These are phyloP conservation scores for Mythimna albipuncta DNA, from an alignment of 2,888 invertebrate species.

Conservation along the genomic window DNA sequence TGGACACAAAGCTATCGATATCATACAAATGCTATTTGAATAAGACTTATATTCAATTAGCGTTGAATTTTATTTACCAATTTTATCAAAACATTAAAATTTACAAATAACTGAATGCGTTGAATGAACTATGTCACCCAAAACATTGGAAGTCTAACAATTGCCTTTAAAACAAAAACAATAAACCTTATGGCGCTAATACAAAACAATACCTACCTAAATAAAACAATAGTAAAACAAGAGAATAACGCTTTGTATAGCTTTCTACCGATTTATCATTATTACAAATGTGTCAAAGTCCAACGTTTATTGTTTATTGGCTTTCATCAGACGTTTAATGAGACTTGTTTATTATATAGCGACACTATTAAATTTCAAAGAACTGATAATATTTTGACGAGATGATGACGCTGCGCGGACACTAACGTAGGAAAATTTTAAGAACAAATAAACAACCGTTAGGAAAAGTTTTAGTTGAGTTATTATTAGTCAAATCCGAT, in stretches of 20 bases:
- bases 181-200: slow-evolving; percentile 8
- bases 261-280: slow-evolving; percentile 23
- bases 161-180: slow-evolving; percentile 20
- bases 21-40: background rate
- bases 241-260: slow-evolving; percentile 35
- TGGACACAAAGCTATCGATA: background rate
- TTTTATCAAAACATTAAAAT: background rate
- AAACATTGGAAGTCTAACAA: slow-evolving; percentile 21
- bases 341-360: slow-evolving; percentile 43
- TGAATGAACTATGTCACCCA: slow-evolving; percentile 14
- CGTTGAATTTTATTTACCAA: too few species aligned
- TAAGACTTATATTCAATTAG: background rate
- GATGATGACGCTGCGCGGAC: slow-evolving; percentile 48
- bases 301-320: slow-evolving; percentile 36
- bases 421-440: slow-evolving; percentile 63
- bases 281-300: slow-evolving; percentile 40
- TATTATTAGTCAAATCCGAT: slow-evolving; percentile 58
- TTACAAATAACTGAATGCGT: slow-evolving; percentile 5
- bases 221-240: slow-evolving; percentile 21
- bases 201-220: slow-evolving; percentile 27
- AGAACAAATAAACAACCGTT: slow-evolving; percentile 74
- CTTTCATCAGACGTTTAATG: slow-evolving; percentile 28
- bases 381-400: slow-evolving; percentile 65
- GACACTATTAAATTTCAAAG: slow-evolving; percentile 60
- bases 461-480: slow-evolving; percentile 70